These are phyloP conservation scores for Odocoileus hemionus DNA, from an alignment of 2,113 vertebrate species.

Conservation along the genomic window DNA sequence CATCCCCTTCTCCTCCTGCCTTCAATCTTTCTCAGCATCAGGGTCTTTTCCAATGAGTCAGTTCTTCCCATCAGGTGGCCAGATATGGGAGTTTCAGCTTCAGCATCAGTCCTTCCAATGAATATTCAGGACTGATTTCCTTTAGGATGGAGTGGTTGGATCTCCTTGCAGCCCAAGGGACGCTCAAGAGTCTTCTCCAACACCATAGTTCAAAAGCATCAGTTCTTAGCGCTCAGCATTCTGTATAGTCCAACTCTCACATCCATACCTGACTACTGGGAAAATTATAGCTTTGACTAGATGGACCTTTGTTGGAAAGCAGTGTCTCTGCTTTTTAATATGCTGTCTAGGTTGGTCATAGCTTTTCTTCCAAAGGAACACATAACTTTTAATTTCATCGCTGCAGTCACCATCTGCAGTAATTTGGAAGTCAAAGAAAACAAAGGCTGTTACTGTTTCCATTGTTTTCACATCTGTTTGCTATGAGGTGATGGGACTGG, in stretches of 20 bases:
- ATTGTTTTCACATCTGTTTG: neutral
- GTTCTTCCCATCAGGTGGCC: neutral
- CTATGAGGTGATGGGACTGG: neutral
- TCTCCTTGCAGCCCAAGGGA: neutral
- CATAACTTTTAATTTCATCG: neutral
- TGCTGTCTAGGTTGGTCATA: neutral
- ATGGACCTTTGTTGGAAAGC: neutral
- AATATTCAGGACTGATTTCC: neutral
- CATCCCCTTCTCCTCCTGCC: neutral
- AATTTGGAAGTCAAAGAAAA: neutral
- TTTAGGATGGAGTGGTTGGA: neutral
- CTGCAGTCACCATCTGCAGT: neutral
- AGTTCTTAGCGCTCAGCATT: rapidly evolving
- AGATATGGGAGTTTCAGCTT: neutral
- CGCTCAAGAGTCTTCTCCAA: neutral
- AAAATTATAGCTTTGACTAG: neutral
- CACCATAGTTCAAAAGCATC: neutral
- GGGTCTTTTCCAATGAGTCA: neutral
- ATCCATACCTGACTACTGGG: neutral
- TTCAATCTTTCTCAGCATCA: neutral
- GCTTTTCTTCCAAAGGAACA: neutral
- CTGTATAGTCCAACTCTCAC: neutral
- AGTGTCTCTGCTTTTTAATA: neutral
- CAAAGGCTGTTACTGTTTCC: neutral
- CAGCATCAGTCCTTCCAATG: neutral